Percentiles rank a stretch among this genome's conserved stretches.
These are phyloP conservation scores for Carposina sasakii DNA, from an alignment of 1,140 invertebrate species.

Conservation along the genomic window DNA sequence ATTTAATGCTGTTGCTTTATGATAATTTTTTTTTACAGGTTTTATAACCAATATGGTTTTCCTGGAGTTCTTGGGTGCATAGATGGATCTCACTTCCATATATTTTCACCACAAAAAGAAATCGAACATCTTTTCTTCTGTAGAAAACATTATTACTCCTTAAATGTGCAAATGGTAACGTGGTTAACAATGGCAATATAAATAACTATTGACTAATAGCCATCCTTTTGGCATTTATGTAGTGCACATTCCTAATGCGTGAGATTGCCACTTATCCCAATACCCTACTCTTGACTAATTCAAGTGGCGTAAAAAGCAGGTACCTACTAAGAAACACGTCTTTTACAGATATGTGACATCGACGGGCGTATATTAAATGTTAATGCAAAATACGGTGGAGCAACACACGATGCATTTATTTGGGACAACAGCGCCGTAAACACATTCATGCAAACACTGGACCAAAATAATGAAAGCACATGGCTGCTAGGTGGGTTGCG, in stretches of 20 bases:
- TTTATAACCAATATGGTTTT: no score
- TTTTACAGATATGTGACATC: conserved; percentile 29
- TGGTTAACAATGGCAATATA: not conserved
- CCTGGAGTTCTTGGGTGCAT: no score
- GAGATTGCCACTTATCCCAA: no score
- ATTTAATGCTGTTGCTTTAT: no score
- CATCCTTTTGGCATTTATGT: conserved; percentile 1
- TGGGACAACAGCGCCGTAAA: conserved; percentile 26
- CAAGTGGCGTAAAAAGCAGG: no score
- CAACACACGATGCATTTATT: conserved; percentile 33
- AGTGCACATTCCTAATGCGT: no score
- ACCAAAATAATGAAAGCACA: conserved; percentile 15
- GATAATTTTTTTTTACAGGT: no score
- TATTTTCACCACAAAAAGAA: no score
- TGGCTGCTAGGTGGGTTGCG: conserved; percentile 18
- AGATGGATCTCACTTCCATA: no score
- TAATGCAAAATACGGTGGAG: conserved; percentile 33
- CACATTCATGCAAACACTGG: conserved; percentile 16
- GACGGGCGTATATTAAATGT: conserved; percentile 30
- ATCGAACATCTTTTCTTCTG: no score
- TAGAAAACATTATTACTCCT: conserved; percentile 18
- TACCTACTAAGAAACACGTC: no score
- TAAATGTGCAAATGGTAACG: conserved; percentile 23
- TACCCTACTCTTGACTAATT: no score
- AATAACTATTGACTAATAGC: not conserved